These are phyloP conservation scores for Euura saliciscinereae DNA, from an alignment of 1,140 invertebrate genomes.

Conservation along the genomic window DNA sequence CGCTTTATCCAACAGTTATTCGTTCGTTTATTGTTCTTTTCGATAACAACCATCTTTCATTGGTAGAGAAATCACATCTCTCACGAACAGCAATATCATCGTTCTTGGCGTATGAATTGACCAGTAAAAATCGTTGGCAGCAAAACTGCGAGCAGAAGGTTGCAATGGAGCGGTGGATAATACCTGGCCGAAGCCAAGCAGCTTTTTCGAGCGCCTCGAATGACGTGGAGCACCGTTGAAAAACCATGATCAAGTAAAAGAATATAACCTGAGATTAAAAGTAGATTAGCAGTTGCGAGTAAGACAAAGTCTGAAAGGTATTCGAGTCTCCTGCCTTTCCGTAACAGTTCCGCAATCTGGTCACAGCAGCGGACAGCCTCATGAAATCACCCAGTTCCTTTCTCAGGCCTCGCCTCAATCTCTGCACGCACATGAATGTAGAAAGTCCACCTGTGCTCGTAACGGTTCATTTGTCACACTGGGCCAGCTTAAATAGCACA, in stretches of 20 bases:
- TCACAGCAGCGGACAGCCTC: background rate
- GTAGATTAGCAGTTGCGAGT: constrained; percentile 5
- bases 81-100: background rate
- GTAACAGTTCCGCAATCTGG: background rate
- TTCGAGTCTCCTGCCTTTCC: background rate
- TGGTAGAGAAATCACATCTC: too few species aligned
- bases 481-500: background rate
- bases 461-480: background rate
- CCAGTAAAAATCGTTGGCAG: background rate
- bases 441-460: background rate
- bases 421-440: background rate
- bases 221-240: background rate
- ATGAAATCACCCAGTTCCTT: background rate
- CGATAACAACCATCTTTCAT: too few species aligned
- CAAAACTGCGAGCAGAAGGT: background rate
- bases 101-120: background rate
- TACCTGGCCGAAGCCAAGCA: background rate
- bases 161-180: background rate
- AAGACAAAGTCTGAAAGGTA: background rate
- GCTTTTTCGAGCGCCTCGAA: background rate
- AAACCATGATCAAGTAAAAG: background rate
- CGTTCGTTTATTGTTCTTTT: too few species aligned
- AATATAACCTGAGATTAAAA: constrained; percentile 11
- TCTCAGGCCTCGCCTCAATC: background rate
- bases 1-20: too few species aligned